Base-by-base conservation (phyloP, 2,888 invertebrate genomes). In the Andricus quercusramuli region DNA sequence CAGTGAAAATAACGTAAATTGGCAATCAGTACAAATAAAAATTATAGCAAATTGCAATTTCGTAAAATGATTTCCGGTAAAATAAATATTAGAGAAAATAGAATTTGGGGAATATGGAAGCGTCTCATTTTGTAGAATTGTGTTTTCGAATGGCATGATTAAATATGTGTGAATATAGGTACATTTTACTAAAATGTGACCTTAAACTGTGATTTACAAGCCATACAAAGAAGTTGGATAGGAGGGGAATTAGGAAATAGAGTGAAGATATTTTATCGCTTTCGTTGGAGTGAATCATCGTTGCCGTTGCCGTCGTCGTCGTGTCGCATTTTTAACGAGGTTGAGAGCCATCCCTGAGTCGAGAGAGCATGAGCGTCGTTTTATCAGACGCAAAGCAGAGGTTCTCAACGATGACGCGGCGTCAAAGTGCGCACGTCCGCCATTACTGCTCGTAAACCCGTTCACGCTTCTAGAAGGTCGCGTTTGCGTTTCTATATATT, bases 381-480 rank as follows among this genome's bases (percentile, higher is more conserved):
- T 47, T 56, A 74, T 74, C 80, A 56, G 79, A 77, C 78, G 78
- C 76, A 79, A 77, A 62, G 41, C 90, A 90, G 90, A 56, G 90
- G 89, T 88, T 89, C 88, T 90, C 91, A 90, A 90, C 86, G 79
- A 80, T 79, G 85, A 82, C 83, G 85, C 85, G 86, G 89, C 89
- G 88, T 90, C 89, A 91, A 90, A 90, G 90, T 90, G 90, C 88
- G 88, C 88, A 85, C 86, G 83, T 84, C 84, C 82, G 84, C 85
- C 81, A 84, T 86, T 85, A 79, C 74, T 78, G 70, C 47, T 51
- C 74, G 32, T 74, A 32, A 74, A 74, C 29, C 32, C 29, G 74
- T 74, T 74, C 56, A 32, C 56, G 56, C 56, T 56, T 74, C 70
- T 32, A 29, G 56, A 56, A 74, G 56, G 74, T 70, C 70, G 68